Evolutionary conservation across 2,888 invertebrate genomes (phyloP), one percentile per base, ranked within the genome.

Genomic region (Cordilura impudica): DNA sequence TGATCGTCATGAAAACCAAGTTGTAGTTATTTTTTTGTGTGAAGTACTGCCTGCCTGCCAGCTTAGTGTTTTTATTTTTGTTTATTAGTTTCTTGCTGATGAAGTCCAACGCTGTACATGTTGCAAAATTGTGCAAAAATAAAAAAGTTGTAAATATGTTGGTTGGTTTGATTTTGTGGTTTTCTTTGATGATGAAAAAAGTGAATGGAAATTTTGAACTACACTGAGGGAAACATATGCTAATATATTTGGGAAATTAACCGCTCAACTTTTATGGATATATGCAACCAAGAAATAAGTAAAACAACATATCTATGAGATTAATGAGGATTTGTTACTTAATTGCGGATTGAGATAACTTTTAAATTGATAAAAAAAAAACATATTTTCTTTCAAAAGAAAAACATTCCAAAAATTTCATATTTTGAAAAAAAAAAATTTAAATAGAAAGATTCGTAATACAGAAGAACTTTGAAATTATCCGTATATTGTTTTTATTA

Each of bases 1-100:
- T 84, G 87, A 87, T 87, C 88, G 86, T 84, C 85, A 86, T 86
- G 83, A 83, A 81, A 79, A 86, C 85, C 85, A 81, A 83, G 84
- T 86, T 85, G 83, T 84, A 80, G 84, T 80, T 71, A 39, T 56
- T 69, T 70, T 71, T 56, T 35, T 67, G 45, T 51, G 63, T 29
- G 21, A n/a, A n/a, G n/a, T n/a, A 35, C 35, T 23, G 58, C 23
- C 43, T 49, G 47, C 53, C 35, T 29, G 45, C 21, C 49, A 72
- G 29, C 54, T 58, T 58, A 54, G 63, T 56, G 51, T 72, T 47
- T 78, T 65, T 71, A 61, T 63, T 54, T 43, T 69, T 23, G 39
- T 45, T 60, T 65, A 58, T 72, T 77, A 69, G 61, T 65, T 72
- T 76, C 66, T 56, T 70, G 61, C n/a, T 63, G 61, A 71, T 78